A percentile compares a stretch with the other conserved stretches of the same genome.
Conservation (phyloP, 1,140 invertebrate genomes). For the Sycobia sp. region DNA sequence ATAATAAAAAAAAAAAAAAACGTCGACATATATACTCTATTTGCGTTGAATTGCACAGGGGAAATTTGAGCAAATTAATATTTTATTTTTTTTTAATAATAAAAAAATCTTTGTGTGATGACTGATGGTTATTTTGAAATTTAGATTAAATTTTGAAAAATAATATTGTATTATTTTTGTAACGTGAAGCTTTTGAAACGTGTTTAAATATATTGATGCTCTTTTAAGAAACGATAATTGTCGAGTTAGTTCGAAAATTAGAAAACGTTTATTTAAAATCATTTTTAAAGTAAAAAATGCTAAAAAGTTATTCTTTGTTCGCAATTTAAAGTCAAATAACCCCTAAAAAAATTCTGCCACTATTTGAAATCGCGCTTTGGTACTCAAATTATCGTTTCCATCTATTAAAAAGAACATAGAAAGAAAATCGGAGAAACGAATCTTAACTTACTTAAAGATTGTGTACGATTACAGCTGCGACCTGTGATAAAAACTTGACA, state of each 20-base stretch:
- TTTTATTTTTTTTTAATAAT: too few relatives aligned
- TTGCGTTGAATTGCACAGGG: not conserved
- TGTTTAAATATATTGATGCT: not conserved
- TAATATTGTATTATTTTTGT: not conserved
- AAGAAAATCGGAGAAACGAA: constrained; percentile 27
- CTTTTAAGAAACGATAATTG: not conserved
- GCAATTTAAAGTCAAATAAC: constrained; percentile 3
- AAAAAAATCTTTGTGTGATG: too few relatives aligned
- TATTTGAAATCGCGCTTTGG: not conserved
- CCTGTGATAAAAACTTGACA: constrained; percentile 42
- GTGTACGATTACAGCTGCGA: constrained; percentile 42
- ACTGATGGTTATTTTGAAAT: too few relatives aligned
- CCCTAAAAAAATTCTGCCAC: not conserved
- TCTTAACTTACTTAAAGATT: constrained; percentile 40
- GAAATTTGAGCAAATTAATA: constrained; percentile 5
- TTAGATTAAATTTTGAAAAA: not conserved
- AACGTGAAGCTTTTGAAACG: not conserved
- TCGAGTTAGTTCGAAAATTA: too few relatives aligned
- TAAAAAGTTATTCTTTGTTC: too few relatives aligned
- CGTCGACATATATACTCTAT: constrained; percentile 16
- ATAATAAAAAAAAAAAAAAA: constrained; percentile 40
- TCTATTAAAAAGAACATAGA: constrained; percentile 28
- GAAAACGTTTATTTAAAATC: too few relatives aligned
- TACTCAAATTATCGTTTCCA: not conserved
- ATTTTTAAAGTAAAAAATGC: not conserved